phyloP scores from a whole-genome alignment of 1,140 invertebrate genomes.

The Harlomillsia oculata region DNA sequence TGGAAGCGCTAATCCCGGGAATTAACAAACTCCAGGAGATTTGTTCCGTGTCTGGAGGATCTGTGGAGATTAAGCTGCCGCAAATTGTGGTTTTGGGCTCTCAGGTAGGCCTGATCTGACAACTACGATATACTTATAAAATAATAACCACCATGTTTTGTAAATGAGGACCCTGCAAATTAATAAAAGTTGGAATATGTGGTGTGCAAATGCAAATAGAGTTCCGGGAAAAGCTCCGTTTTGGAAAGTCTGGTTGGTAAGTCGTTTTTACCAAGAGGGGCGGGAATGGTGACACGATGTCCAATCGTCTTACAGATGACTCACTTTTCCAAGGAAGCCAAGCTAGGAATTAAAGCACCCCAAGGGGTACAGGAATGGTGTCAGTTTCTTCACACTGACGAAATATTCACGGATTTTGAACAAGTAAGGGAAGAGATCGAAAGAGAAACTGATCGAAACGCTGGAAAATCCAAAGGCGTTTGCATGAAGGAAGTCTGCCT shows the following conservation, averaged over 20 bases:
- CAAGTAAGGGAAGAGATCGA: constrained; percentile 54
- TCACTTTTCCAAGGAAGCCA: constrained; percentile 77
- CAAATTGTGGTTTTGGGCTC: constrained; percentile 98
- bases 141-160: too few species aligned
- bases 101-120: constrained; percentile 81
- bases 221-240: constrained; percentile 98
- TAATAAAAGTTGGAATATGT: too few species aligned
- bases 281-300: constrained; percentile 91
- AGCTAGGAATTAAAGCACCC: constrained; percentile 40
- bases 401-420: constrained; percentile 83
- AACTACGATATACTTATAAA: too few species aligned
- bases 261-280: constrained; percentile 92
- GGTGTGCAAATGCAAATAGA: too few species aligned
- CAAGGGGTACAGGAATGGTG: constrained; percentile 6
- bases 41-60: constrained; percentile 88
- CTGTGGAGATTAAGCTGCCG: constrained; percentile 93
- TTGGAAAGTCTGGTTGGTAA: constrained; percentile 93
- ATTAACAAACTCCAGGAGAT: constrained; percentile 99
- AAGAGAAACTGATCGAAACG: not conserved
- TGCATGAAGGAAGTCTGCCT: not conserved
- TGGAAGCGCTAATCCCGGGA: constrained; percentile 97
- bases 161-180: too few species aligned
- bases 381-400: constrained; percentile 85
- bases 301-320: constrained; percentile 89
- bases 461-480: constrained; percentile 8